Evolutionary conservation across 2,113 vertebrate genomes (phyloP).

Genomic region (Pelmatolapia mariae): DNA sequence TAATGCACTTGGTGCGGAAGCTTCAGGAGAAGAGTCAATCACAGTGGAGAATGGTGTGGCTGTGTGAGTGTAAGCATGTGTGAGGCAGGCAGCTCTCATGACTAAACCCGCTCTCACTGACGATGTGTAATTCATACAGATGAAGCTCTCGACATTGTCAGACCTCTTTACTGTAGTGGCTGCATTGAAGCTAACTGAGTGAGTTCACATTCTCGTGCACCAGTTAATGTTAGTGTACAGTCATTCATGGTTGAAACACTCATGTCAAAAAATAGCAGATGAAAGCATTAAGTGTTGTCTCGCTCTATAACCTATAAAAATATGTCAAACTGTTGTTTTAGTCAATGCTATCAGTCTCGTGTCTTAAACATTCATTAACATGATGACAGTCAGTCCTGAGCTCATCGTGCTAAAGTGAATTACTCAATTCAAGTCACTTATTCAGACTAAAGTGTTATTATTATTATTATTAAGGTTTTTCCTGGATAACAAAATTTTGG

Average conservation of each 20-base stretch:
- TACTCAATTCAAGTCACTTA: neutral
- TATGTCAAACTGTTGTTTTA: neutral
- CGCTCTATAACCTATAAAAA: neutral
- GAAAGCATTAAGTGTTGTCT: neutral
- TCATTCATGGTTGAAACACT: neutral
- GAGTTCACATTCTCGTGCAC: neutral
- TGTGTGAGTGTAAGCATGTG: neutral
- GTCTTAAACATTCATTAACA: neutral
- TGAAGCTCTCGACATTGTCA: neutral
- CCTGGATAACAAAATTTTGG: neutral
- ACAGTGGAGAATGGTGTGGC: neutral
- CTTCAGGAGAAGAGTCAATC: neutral
- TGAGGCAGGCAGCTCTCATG: neutral
- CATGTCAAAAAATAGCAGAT: neutral
- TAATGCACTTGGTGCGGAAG: conserved; percentile 17
- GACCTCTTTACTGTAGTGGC: neutral
- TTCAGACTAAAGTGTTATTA: neutral
- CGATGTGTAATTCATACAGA: neutral
- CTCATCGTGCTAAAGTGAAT: neutral
- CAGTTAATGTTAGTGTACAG: neutral
- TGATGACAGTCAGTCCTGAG: neutral
- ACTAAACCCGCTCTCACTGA: neutral
- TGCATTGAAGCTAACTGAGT: neutral
- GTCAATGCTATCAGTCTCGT: neutral
- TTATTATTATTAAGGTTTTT: neutral